Evolutionary conservation across 1,140 invertebrate species (phyloP).

Genomic region (Arion vulgaris): DNA sequence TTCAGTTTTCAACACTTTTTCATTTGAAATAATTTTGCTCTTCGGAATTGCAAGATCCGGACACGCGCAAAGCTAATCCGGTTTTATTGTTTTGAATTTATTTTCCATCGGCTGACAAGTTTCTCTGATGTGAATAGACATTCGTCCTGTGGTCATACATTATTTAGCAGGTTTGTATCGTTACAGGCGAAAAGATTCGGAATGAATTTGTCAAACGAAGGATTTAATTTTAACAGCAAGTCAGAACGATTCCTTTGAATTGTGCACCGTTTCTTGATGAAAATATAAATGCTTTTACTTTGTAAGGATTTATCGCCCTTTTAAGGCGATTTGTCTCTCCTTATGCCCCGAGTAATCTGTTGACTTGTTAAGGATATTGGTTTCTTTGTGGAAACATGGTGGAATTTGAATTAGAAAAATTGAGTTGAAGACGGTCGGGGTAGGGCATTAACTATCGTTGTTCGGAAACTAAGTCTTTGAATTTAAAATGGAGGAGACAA

Average conservation of each 20-base stretch:
- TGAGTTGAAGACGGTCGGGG: background rate
- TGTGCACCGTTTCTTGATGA: constrained; percentile 6
- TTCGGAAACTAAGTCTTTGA: background rate
- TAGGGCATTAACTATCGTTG: constrained; percentile 16
- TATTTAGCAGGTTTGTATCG: constrained; percentile 11
- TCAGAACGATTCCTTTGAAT: constrained; percentile 26
- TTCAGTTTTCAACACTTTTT: constrained; percentile 12
- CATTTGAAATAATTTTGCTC: constrained; percentile 14
- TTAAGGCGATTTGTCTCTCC: constrained; percentile 30
- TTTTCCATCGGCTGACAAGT: constrained; percentile 16
- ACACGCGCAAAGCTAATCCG: constrained; percentile 11
- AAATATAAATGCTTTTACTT: constrained; percentile 35
- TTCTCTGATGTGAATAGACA: constrained; percentile 12
- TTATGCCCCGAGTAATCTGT: constrained; percentile 24
- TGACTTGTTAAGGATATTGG: constrained; percentile 21
- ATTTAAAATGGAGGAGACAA: background rate
- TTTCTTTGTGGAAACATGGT: constrained; percentile 22
- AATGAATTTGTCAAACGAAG: constrained; percentile 32
- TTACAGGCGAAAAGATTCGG: constrained; percentile 3
- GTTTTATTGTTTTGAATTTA: constrained; percentile 34
- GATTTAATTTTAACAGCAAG: constrained; percentile 33
- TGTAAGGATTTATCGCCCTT: constrained; percentile 32
- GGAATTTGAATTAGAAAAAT: constrained; percentile 15
- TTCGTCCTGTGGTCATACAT: background rate
- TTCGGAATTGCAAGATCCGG: background rate